Percentiles rank a stretch among this genome's conserved stretches.
These are phyloP conservation scores for Ceyx cyanopectus DNA, from an alignment of 2,113 vertebrate genomes.

Conservation along the genomic window DNA sequence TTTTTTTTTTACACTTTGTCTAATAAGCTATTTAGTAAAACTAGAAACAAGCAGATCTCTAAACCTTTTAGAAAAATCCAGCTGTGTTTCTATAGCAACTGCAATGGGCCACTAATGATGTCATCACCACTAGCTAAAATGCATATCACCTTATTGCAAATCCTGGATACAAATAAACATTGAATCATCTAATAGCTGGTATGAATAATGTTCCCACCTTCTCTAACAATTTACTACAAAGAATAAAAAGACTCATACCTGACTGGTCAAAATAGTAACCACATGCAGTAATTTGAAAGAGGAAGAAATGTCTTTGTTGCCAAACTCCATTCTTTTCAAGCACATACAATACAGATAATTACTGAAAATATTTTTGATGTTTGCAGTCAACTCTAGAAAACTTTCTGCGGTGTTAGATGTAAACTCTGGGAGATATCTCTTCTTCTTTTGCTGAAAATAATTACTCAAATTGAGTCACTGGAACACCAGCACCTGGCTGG, in stretches of 20 bases:
- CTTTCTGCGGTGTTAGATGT: not conserved
- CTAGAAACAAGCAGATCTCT: not conserved
- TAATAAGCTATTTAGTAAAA: conserved; percentile 1
- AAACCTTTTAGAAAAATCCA: conserved; percentile 53
- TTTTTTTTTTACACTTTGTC: not conserved
- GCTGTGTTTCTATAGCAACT: conserved; percentile 75
- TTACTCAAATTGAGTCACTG: not conserved
- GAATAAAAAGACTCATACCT: conserved; percentile 38
- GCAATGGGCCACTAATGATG: conserved; percentile 46
- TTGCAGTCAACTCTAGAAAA: conserved; percentile 4
- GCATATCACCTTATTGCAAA: conserved; percentile 30
- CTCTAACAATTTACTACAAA: conserved; percentile 16
- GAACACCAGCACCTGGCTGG: not conserved
- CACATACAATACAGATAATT: not conserved
- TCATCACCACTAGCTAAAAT: conserved; percentile 58
- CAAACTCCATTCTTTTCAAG: conserved; percentile 32
- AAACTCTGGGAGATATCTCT: not conserved
- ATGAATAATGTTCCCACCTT: conserved; percentile 42
- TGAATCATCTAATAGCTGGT: conserved; percentile 76
- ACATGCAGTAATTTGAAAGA: conserved; percentile 22
- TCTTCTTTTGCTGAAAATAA: not conserved
- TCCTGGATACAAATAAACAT: conserved; percentile 59
- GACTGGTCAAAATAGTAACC: conserved; percentile 54
- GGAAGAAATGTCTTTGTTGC: not conserved
- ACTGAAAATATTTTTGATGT: conserved; percentile 42